Percentiles rank a stretch among this genome's conserved stretches.
These are phyloP conservation scores for Drosophila kambysellisi DNA, from an alignment of 2,888 invertebrate species.

Conservation along the genomic window DNA sequence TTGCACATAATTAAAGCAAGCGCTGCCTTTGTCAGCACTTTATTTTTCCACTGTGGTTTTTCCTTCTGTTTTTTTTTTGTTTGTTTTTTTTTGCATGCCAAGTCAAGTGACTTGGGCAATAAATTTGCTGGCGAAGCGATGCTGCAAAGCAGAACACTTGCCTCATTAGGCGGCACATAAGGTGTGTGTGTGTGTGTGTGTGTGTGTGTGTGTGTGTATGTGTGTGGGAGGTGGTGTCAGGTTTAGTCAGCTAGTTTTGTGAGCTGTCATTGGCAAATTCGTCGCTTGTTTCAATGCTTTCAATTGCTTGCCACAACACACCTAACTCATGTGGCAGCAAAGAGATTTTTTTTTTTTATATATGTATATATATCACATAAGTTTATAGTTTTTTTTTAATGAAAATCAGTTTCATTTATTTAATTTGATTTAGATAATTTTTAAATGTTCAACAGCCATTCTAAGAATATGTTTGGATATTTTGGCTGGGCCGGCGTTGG, in stretches of 20 bases:
- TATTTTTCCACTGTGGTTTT: neutral
- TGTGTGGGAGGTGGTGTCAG: neutral
- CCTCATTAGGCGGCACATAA: slow-evolving; percentile 15
- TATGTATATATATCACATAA: neutral
- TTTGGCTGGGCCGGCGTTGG: neutral
- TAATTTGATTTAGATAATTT: neutral
- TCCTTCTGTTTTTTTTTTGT: neutral
- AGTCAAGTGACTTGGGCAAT: slow-evolving; percentile 56
- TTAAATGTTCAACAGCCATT: neutral
- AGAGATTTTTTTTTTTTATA: neutral
- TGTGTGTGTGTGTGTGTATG: neutral
- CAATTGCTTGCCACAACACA: neutral
- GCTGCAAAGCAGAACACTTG: slow-evolving; percentile 32
- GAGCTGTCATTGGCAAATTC: neutral
- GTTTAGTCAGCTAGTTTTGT: neutral
- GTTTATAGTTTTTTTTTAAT: neutral
- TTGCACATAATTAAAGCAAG: slow-evolving; percentile 51
- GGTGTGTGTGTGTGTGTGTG: neutral
- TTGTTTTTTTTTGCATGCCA: neutral
- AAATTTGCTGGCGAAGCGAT: slow-evolving; percentile 24
- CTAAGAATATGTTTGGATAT: neutral
- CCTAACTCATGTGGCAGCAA: neutral
- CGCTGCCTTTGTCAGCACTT: slow-evolving; percentile 33
- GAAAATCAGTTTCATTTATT: neutral
- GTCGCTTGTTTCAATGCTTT: neutral